Conservation (phyloP, 2,113 vertebrate genomes). For the Bubalus kerabau region DNA sequence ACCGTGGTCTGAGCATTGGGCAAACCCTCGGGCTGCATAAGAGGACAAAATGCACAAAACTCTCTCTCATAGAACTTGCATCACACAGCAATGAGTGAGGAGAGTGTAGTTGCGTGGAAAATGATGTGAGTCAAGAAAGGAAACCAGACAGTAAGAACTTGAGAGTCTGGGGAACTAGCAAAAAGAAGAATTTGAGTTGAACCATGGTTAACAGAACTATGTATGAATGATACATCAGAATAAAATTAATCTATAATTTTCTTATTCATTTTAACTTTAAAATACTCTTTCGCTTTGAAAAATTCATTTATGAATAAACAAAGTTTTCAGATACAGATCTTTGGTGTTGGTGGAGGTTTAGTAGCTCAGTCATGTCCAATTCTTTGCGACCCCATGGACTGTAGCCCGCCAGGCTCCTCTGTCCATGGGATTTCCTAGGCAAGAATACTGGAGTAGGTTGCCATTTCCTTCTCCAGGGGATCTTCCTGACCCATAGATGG, state of each 20-base stretch:
- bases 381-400: not conserved
- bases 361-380: rapidly evolving
- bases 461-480: not conserved
- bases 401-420: rapidly evolving
- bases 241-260: slow-evolving; percentile 18
- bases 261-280: not conserved
- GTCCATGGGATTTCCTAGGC: not conserved
- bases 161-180: not conserved
- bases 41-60: not conserved
- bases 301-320: not conserved
- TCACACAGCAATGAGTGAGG: not conserved
- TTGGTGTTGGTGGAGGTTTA: not conserved
- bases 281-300: not conserved
- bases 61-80: not conserved
- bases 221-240: not conserved
- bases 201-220: not conserved
- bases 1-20: not conserved
- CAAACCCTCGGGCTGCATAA: not conserved
- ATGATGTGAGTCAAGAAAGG: not conserved
- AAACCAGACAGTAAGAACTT: not conserved
- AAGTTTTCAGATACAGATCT: not conserved
- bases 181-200: not conserved
- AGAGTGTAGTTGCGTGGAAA: not conserved
- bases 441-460: not conserved
- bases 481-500: not conserved